Evolutionary conservation across 2,888 invertebrate genomes (phyloP).

Genomic region (Toxonevra muliebris): DNA sequence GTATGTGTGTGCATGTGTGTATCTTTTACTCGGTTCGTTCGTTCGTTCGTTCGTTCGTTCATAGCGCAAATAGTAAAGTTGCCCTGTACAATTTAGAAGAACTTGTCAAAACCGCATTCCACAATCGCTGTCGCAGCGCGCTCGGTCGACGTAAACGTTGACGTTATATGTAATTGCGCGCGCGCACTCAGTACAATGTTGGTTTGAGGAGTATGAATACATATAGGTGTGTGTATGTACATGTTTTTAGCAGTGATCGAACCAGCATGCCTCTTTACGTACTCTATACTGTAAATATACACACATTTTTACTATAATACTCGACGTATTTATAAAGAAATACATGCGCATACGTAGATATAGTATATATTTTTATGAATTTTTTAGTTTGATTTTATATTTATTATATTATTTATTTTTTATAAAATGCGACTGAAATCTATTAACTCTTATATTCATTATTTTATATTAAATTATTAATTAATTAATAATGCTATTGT

Average conservation of each 20-base stretch:
- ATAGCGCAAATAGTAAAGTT: slow-evolving; percentile 48
- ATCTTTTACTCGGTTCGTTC: slow-evolving; percentile 11
- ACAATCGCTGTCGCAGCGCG: slow-evolving; percentile 30
- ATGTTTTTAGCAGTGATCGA: no score
- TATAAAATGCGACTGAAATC: no score
- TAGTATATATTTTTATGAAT: slow-evolving; percentile 16
- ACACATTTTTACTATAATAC: no score
- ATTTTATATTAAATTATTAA: no score
- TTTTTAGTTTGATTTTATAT: background rate
- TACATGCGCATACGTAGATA: slow-evolving; percentile 1
- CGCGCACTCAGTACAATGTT: background rate
- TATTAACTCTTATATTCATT: no score
- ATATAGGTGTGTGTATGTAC: slow-evolving; percentile 2
- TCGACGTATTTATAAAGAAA: no score
- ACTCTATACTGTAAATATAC: no score
- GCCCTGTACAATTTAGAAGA: slow-evolving; percentile 63
- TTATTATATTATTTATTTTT: background rate
- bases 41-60: slow-evolving; percentile 12
- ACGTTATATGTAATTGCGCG: slow-evolving; percentile 1
- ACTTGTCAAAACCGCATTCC: slow-evolving; percentile 64
- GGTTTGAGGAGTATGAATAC: slow-evolving; percentile 2
- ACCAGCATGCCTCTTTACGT: no score
- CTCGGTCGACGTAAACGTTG: background rate
- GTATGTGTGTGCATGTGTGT: slow-evolving; percentile 45
- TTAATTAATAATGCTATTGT: no score